These are phyloP conservation scores for Tragopan temminckii DNA, from an alignment of 2,797 vertebrate species.

Conservation along the genomic window DNA sequence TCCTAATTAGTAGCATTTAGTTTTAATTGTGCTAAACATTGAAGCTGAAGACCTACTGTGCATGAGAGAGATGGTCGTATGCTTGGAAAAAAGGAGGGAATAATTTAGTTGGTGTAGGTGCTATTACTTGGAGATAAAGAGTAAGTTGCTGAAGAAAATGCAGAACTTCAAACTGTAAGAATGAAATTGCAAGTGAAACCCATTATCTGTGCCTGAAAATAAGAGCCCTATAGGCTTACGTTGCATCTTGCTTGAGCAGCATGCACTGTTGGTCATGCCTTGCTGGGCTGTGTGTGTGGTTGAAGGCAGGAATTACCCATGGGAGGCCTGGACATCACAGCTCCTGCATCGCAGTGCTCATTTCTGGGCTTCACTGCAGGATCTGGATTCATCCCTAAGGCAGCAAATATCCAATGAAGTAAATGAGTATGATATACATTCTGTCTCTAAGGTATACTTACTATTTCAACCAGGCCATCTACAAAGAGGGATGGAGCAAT, in stretches of 20 bases:
- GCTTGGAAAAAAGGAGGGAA: background rate
- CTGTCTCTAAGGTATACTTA: background rate
- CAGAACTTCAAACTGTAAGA: background rate
- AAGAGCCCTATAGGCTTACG: background rate
- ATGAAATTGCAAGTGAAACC: background rate
- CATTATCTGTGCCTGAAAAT: background rate
- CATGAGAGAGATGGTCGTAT: background rate
- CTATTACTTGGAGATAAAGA: background rate
- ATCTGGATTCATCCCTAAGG: background rate
- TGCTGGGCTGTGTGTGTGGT: background rate
- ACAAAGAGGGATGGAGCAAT: background rate
- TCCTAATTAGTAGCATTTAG: conserved; percentile 20
- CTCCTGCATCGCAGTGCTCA: background rate
- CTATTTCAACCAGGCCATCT: background rate
- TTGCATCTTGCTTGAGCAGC: background rate
- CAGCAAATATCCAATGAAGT: background rate
- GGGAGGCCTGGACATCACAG: background rate
- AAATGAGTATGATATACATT: background rate
- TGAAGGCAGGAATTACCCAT: background rate
- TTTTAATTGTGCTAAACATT: conserved; percentile 14
- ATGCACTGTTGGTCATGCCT: background rate
- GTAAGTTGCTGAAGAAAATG: background rate
- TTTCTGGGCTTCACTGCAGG: background rate
- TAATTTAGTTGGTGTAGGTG: background rate
- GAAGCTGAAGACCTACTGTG: background rate